Evolutionary conservation across 2,113 vertebrate species (phyloP), one percentile per base, ranked within the genome.

Genomic region (Ammodytes marinus): DNA sequence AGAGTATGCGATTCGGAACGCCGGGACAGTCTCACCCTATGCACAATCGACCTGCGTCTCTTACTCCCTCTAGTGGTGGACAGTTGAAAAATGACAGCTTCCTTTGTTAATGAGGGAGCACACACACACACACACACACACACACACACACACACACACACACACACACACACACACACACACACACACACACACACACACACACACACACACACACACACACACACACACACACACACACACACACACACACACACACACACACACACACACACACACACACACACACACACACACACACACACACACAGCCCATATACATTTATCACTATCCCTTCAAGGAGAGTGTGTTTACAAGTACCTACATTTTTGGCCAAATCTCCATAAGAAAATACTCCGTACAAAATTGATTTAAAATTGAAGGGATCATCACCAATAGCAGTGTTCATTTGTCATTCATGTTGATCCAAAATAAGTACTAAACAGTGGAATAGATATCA

Each of bases 21-120:
- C 27, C 2, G 27, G 27, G 27, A 27, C 40, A 69, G 4, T 6
- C 17, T 35, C 40, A 47, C 8, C n/a, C 45, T 11, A 13, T 14
- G 37, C 39, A 69, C 58, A 74, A 5, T 57, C 39, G 66, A 2
- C 11, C 0, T 0, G 14, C 49, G 69, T 74, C 78, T 85, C 53
- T 52, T 19, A 1, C 85, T 13, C 83, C 90, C 73, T 86, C 90
- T 87, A 69, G 90, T 82, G 90, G 74, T 70, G 40, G 12, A 47
- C 2, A 65, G 8, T 12, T 11, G 0, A 58, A 78, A 39, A 17
- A 40, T 43, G 39, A 39, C n/a, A 60, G 15, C 8, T 6, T 39
- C 45, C 6, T 65, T 35, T 47, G 27, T 27, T 27, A 27, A 27
- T 27, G 27, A 27, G 27, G 27, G 27, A 27, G 2, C 27, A 27